Percentiles rank a stretch among this genome's conserved stretches.
These are phyloP conservation scores for Limenitis camilla DNA, from an alignment of 2,888 invertebrate species.

Conservation along the genomic window DNA sequence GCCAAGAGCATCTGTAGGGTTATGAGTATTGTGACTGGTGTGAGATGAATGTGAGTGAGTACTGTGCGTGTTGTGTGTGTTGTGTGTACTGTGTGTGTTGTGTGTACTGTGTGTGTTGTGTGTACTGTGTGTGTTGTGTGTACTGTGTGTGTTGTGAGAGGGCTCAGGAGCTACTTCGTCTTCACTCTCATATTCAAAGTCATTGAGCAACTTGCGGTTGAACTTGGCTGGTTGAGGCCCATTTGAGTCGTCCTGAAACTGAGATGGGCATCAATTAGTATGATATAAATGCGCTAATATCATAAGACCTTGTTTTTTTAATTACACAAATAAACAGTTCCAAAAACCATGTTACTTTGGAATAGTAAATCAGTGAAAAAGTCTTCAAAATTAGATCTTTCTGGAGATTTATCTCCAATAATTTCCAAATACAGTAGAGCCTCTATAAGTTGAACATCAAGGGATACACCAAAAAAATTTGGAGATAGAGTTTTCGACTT, in stretches of 20 bases:
- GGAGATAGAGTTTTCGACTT: too few species aligned
- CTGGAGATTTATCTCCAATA: too few species aligned
- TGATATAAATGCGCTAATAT: too few species aligned
- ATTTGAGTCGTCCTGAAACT: constrained; percentile 62
- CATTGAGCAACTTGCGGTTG: constrained; percentile 84
- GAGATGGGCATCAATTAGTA: constrained; percentile 7
- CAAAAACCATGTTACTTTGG: too few species aligned
- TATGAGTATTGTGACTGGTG: constrained; percentile 27
- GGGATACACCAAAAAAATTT: too few species aligned
- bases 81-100: constrained; percentile 10
- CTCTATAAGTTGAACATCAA: too few species aligned
- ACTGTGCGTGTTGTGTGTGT: constrained; percentile 16
- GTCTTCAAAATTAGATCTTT: too few species aligned
- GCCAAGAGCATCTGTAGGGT: constrained; percentile 54
- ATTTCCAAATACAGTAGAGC: too few species aligned
- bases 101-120: constrained; percentile 19
- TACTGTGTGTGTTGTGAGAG: constrained; percentile 22
- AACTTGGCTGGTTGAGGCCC: constrained; percentile 77
- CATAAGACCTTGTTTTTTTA: too few species aligned
- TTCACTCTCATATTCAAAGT: constrained; percentile 94
- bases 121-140: constrained; percentile 31
- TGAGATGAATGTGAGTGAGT: constrained; percentile 12
- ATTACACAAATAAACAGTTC: too few species aligned
- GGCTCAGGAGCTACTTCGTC: constrained; percentile 77
- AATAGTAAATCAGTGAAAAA: too few species aligned